Evolutionary conservation across 2,797 vertebrate species (phyloP), one percentile per base, ranked within the genome.

Genomic region (Echiichthys vipera): DNA sequence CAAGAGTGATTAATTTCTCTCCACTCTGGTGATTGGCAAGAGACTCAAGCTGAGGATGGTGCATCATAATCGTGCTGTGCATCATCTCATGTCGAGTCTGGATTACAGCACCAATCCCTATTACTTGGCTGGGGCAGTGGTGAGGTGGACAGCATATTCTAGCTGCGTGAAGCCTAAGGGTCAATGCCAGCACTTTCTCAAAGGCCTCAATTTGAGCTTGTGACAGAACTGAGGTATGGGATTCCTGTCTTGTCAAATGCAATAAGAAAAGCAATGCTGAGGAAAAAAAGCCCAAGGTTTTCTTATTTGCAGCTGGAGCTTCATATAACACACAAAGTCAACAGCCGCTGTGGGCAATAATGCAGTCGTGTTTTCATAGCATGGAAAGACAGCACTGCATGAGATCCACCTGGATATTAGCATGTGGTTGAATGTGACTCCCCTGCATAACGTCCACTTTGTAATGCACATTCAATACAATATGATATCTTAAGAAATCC

Each of bases 151-250:
- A 50, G 67, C 62, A 40, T 49, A 43, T 68, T 74, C 65, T 65
- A 37, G 62, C 46, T 34, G 72, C 81, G 77, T 69, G 66, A 76
- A 74, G 77, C 86, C 71, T 47, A 65, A 32, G 81, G 88, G 89
- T 91, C 89, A 88, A 40, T 18, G 50, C 61, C 68, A 68, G 66
- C 72, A 58, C 61, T 83, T 84, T 84, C 64, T 82, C 66, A 70
- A 74, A 83, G 77, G 78, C 83, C 83, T 89, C 80, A 78, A 81
- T 91, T 83, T 90, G 82, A 86, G 69, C 85, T 22, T 71, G 56
- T 83, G 91, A 92, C 90, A 87, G 80, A 71, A 85, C 75, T 92
- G 92, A 94, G 90, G 90, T 92, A 91, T 91, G 88, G 87, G 89
- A 90, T 87, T 88, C 84, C 81, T 78, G 69, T 92, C 88, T 88